Conservation (phyloP, 2,888 invertebrate species). For the Patella caerulea region DNA sequence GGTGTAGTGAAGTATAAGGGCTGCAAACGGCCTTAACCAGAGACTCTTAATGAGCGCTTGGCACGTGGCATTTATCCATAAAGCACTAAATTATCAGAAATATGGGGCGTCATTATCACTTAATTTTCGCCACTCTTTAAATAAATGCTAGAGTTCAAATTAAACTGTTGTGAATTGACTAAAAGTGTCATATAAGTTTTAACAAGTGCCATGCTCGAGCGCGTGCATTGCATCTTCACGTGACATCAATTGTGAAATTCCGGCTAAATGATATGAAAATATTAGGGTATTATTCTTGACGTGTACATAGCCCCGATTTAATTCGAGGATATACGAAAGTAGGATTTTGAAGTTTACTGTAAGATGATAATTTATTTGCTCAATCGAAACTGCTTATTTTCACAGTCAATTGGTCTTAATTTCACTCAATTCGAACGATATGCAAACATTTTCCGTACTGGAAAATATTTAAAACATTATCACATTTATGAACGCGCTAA, state of each 20-base stretch:
- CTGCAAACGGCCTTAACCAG: background rate
- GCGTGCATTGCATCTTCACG: slow-evolving; percentile 10
- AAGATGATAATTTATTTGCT: no score
- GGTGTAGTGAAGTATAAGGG: slow-evolving; percentile 5
- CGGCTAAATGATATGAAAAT: no score
- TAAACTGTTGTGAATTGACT: slow-evolving; percentile 3
- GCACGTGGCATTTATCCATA: slow-evolving; percentile 5
- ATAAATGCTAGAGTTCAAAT: background rate
- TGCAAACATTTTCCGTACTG: no score
- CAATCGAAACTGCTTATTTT: no score
- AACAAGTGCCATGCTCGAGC: slow-evolving; percentile 1
- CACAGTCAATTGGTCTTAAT: no score
- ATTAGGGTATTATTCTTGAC: no score
- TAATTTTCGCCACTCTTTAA: slow-evolving; percentile 8
- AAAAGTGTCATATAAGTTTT: slow-evolving; percentile 1
- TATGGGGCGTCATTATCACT: slow-evolving; percentile 8
- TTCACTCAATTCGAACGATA: no score
- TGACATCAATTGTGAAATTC: slow-evolving; percentile 7
- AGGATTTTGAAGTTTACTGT: no score
- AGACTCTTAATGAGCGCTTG: slow-evolving; percentile 1
- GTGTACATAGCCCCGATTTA: no score
- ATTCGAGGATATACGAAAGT: no score
- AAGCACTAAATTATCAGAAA: slow-evolving; percentile 8
- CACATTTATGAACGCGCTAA: no score
- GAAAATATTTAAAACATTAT: no score